Evolutionary conservation across 2,113 vertebrate genomes (phyloP), one percentile per base, ranked within the genome.

Genomic region (Rhea americana): DNA sequence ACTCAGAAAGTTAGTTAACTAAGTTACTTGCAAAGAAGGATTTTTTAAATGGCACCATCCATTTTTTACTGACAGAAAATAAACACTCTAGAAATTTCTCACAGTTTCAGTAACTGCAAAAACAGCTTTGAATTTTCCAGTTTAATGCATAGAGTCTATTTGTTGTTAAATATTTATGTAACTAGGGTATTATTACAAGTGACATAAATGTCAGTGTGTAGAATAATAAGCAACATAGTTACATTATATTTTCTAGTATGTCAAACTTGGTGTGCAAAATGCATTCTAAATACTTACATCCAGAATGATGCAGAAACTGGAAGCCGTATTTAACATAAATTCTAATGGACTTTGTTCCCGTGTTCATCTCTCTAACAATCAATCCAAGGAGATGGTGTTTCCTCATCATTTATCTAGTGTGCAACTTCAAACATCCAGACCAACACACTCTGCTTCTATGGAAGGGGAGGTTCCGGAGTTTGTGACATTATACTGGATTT

Each of bases 101-200:
- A 21, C 59, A 2, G n/a, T 41, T 75, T 62, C 30, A 30, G 28
- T 24, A 25, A 63, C 61, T 37, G 24, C 35, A 39, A 63, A 63
- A 39, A 63, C 9, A 28, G 48, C 39, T 93, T 72, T 73, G 84
- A 48, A n/a, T 89, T 56, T 82, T 82, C 56, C 84, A 92, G 22
- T 62, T 90, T 72, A 65, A 48, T 71, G 37, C 56, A 39, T 18
- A 39, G 25, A n/a, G 19, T 68, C 7, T 25, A 32, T 66, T 79
- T 80, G 30, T 47, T 47, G 35, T 87, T 89, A 76, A 92, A 82
- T 73, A 90, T 89, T 96, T 93, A 77, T 93, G 53, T 55, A 68
- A 21, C 43, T 16, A 58, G 45, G 28, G 21, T 51, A n/a, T 93
- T 67, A n/a, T 68, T 81, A 68, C 11, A 56, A 81, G 81, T 6